Evolutionary conservation across 2,113 vertebrate genomes (phyloP).

Genomic region (Phoxinus phoxinus): DNA sequence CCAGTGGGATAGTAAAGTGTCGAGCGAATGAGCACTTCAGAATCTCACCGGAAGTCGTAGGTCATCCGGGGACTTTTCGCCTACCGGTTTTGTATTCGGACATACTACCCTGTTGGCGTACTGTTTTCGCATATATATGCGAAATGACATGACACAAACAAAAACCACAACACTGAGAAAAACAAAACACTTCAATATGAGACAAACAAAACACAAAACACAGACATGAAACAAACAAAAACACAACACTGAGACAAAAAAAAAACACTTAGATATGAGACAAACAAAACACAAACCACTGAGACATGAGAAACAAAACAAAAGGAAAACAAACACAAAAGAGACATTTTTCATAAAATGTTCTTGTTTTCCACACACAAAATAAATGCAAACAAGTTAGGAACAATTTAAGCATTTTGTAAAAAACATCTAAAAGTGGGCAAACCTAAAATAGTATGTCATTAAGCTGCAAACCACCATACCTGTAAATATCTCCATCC

Average conservation of each 20-base stretch:
- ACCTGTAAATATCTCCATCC: slow-evolving; percentile 5
- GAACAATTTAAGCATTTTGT: neutral
- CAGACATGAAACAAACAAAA: too few species aligned
- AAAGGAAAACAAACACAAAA: neutral
- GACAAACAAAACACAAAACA: neutral
- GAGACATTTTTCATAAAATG: neutral
- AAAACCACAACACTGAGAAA: neutral
- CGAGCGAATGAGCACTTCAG: too few species aligned
- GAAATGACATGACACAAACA: too few species aligned
- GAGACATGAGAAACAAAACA: neutral
- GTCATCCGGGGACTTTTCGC: too few species aligned
- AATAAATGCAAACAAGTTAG: neutral
- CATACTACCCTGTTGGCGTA: too few species aligned
- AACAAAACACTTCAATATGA: neutral
- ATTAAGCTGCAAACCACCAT: neutral
- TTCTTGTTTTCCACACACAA: neutral
- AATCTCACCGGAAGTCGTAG: too few species aligned
- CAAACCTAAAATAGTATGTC: neutral
- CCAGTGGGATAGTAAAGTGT: too few species aligned
- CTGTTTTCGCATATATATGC: too few species aligned
- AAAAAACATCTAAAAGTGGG: neutral
- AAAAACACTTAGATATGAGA: too few species aligned
- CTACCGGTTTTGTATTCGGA: too few species aligned
- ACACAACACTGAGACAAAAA: too few species aligned
- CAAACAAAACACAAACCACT: neutral